Percentiles rank a stretch among this genome's conserved stretches.
Conservation (phyloP, 2,888 invertebrate genomes). For the Diachrysia chrysitis region DNA sequence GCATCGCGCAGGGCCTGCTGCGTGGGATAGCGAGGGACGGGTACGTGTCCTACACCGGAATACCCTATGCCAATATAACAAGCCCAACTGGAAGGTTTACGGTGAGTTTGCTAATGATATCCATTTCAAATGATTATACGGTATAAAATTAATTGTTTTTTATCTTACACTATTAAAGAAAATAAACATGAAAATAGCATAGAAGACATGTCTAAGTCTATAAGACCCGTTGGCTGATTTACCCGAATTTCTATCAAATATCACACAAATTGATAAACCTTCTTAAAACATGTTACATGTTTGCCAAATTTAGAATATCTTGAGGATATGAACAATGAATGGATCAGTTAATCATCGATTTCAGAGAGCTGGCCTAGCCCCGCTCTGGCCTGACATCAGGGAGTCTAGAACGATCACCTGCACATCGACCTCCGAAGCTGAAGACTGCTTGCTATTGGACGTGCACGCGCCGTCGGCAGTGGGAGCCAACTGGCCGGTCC, state of each 20-base stretch:
- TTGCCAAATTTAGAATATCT: no score
- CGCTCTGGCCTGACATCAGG: conserved; percentile 74
- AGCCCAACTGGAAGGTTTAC: conserved; percentile 70
- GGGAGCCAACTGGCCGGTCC: conserved; percentile 71
- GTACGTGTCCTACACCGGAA: conserved; percentile 76
- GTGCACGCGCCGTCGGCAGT: conserved; percentile 88
- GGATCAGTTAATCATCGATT: conserved; percentile 37
- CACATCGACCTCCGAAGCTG: conserved; percentile 71
- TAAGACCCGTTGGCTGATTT: no score
- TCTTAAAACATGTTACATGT: no score
- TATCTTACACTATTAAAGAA: no score
- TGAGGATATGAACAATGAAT: no score
- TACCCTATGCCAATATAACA: conserved; percentile 76
- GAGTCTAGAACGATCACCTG: conserved; percentile 70
- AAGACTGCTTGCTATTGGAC: conserved; percentile 91
- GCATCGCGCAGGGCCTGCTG: conserved; percentile 75
- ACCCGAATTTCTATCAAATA: no score
- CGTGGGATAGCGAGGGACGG: conserved; percentile 72
- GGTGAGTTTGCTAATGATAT: conserved; percentile 59
- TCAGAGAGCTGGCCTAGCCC: conserved; percentile 78
- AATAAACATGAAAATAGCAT: no score
- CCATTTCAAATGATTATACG: no score
- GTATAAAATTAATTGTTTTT: no score
- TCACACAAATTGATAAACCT: no score
- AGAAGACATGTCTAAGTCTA: no score